Conservation (phyloP, 2,113 vertebrate species). For the Zapus hudsonius region DNA sequence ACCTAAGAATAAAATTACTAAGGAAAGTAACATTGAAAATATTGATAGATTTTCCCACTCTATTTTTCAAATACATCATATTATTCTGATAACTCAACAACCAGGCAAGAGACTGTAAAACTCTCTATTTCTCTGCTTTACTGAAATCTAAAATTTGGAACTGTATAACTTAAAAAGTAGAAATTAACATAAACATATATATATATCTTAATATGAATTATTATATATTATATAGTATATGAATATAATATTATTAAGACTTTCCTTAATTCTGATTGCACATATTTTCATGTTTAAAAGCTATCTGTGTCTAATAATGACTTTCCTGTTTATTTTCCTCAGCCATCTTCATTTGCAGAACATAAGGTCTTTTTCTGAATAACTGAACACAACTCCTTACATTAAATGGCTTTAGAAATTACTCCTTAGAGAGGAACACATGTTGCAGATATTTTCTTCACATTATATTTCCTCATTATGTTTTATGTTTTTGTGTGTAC, state of each 20-base stretch:
- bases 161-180: not conserved
- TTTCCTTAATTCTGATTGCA: slow-evolving; percentile 21
- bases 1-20: not conserved
- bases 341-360: not conserved
- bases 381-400: slow-evolving; percentile 24
- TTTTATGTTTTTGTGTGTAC: not conserved
- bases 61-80: not conserved
- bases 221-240: no score
- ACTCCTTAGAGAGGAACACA: not conserved
- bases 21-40: not conserved
- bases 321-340: not conserved
- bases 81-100: not conserved
- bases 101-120: not conserved
- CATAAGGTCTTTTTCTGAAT: not conserved
- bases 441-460: not conserved
- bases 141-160: not conserved
- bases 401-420: slow-evolving; percentile 16
- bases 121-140: not conserved
- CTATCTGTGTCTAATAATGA: not conserved
- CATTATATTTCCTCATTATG: not conserved
- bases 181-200: not conserved
- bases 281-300: slow-evolving; percentile 10
- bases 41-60: not conserved
- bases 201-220: not conserved
- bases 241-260: not conserved